Evolutionary conservation across 2,888 invertebrate genomes (phyloP).

Genomic region (Tribolium freemani): DNA sequence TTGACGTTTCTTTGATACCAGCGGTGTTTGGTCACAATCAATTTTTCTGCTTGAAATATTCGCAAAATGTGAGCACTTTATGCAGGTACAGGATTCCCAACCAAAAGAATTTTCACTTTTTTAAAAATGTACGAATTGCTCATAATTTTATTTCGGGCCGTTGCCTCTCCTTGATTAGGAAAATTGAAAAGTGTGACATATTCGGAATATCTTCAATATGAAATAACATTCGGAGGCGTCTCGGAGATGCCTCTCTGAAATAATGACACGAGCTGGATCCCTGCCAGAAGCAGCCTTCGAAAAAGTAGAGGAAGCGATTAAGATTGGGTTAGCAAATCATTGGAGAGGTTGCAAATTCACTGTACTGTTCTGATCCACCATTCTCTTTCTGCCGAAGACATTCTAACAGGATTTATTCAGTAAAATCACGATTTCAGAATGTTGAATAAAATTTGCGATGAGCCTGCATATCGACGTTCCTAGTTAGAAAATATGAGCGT

Average conservation of each 20-base stretch:
- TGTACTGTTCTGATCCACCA: constrained; percentile 11
- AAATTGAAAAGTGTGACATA: not conserved
- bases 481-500: not conserved
- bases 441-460: constrained; percentile 16
- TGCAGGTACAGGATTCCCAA: not conserved
- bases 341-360: constrained; percentile 31
- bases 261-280: constrained; percentile 13
- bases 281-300: constrained; percentile 14
- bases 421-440: constrained; percentile 26
- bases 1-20: not conserved
- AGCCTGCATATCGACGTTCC: not conserved
- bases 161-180: not conserved
- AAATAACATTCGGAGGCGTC: not conserved
- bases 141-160: not conserved
- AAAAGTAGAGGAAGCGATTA: constrained; percentile 27
- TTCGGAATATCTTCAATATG: not conserved
- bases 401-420: constrained; percentile 25
- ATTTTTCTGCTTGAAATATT: constrained; percentile 20
- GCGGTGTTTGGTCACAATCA: constrained; percentile 5
- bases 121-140: no score
- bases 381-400: not conserved
- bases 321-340: constrained; percentile 37
- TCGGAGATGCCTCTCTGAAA: not conserved
- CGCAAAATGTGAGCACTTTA: constrained; percentile 3
- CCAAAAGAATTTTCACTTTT: not conserved